Evolutionary conservation across 37 sponge, comb jelly and placozoan species (phyloP), one percentile per base, ranked within the genome.

Genomic region (Crambe crambe): DNA sequence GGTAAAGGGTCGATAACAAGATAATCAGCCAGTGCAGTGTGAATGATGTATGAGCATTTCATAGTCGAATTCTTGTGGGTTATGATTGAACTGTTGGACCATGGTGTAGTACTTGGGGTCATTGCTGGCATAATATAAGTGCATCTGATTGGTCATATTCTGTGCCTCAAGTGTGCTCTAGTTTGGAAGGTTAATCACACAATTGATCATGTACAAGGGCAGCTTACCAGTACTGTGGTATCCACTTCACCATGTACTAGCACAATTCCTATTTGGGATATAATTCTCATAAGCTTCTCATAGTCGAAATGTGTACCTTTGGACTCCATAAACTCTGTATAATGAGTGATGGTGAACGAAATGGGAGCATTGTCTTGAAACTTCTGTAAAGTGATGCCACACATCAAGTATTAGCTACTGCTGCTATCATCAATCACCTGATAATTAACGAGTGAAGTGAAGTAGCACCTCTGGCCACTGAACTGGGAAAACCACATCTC

Each of bases 131-230:
- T 92, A 92, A 81, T 88, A 92, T n/a, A 92, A 61, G 68, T 88
- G 85, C 42, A 92, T 67, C 73, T 92, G 89, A 42, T 92, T 92
- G 40, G 92, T 89, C 42, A 92, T 72, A 51, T 62, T 88, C 73
- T 87, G 92, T 0, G 92, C 89, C 35, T 92, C 92, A 23, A 88
- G 17, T 31, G 70, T 36, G 40, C 43, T 75, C 91, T 91, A 63
- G 1, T 34, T 1, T 6, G 3, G n/a, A 9, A 42, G 17, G 34
- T 4, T 18, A 35, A 22, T 1, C 23, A 70, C 23, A 35, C n/a
- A 9, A 71, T 29, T 21, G 31, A 34, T 58, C n/a, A 39, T 25
- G 4, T 31, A n/a, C 74, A 73, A n/a, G n/a, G n/a, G n/a, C n/a
- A n/a, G n/a, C n/a, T n/a, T 57, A 86, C 81, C 57, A 88, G 69